Percentiles rank a stretch among this genome's conserved stretches.
These are phyloP conservation scores for Margaritifera margaritifera DNA, from an alignment of 2,888 invertebrate genomes.

Conservation along the genomic window DNA sequence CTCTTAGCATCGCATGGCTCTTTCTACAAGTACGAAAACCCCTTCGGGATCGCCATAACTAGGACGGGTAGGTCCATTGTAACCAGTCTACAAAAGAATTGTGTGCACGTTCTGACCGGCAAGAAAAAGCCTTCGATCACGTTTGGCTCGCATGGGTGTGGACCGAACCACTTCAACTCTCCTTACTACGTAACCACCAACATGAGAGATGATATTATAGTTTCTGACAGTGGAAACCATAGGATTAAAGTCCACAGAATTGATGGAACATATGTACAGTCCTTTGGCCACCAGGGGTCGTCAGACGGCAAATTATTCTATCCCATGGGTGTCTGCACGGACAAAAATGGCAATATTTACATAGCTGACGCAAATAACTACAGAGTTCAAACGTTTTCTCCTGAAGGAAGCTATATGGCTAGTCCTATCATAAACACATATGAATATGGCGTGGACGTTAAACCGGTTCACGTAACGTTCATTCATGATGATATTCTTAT, in stretches of 20 bases:
- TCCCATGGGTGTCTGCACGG: constrained; percentile 61
- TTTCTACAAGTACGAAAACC: constrained; percentile 52
- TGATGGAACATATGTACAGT: constrained; percentile 45
- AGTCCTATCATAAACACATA: constrained; percentile 49
- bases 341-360: constrained; percentile 54
- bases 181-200: constrained; percentile 56
- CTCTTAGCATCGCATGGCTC: constrained; percentile 41
- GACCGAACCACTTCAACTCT: constrained; percentile 43
- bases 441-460: constrained; percentile 48
- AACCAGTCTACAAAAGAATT: constrained; percentile 51
- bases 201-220: constrained; percentile 48
- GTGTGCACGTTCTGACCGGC: constrained; percentile 49
- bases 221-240: constrained; percentile 59
- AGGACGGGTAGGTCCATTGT: constrained; percentile 41
- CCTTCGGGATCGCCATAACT: constrained; percentile 50
- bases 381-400: constrained; percentile 57
- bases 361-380: constrained; percentile 64
- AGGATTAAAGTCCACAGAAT: constrained; percentile 54
- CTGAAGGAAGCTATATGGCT: constrained; percentile 44
- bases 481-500: constrained; percentile 30
- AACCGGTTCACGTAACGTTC: constrained; percentile 48
- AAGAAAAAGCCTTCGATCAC: constrained; percentile 46
- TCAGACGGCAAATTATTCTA: constrained; percentile 52
- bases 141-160: constrained; percentile 54
- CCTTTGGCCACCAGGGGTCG: constrained; percentile 50